Conservation (phyloP, 2,888 invertebrate species). For the Ryuthela nishihirai region DNA sequence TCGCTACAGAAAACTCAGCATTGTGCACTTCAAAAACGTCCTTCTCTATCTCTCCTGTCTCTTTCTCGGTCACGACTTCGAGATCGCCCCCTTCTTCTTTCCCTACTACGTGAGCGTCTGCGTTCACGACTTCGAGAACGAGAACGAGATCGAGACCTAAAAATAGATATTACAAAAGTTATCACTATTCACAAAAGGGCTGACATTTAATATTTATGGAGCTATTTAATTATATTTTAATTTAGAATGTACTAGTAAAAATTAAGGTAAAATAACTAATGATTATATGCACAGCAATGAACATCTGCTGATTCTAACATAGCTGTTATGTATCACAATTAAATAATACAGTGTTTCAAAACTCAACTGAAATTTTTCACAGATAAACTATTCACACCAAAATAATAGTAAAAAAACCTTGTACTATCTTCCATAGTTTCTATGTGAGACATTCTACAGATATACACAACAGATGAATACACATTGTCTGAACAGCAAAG, state of each 20-base stretch:
- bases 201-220: background rate
- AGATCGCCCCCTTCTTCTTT: constrained; percentile 38
- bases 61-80: constrained; percentile 30
- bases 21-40: constrained; percentile 30
- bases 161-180: background rate
- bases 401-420: no score
- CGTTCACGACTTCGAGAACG: constrained; percentile 39
- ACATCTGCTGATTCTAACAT: no score
- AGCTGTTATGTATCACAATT: no score
- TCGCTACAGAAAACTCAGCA: no score
- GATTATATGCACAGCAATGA: no score
- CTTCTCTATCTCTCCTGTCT: constrained; percentile 27
- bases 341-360: no score
- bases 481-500: no score
- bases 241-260: background rate
- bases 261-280: background rate
- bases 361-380: no score
- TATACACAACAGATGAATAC: no score
- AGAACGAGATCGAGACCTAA: constrained; percentile 23
- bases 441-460: no score
- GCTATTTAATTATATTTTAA: background rate
- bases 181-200: background rate
- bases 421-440: no score
- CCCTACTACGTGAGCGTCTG: constrained; percentile 48
- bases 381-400: no score